These are phyloP conservation scores for Scylla paramamosain DNA, from an alignment of 1,140 invertebrate species.

Conservation along the genomic window DNA sequence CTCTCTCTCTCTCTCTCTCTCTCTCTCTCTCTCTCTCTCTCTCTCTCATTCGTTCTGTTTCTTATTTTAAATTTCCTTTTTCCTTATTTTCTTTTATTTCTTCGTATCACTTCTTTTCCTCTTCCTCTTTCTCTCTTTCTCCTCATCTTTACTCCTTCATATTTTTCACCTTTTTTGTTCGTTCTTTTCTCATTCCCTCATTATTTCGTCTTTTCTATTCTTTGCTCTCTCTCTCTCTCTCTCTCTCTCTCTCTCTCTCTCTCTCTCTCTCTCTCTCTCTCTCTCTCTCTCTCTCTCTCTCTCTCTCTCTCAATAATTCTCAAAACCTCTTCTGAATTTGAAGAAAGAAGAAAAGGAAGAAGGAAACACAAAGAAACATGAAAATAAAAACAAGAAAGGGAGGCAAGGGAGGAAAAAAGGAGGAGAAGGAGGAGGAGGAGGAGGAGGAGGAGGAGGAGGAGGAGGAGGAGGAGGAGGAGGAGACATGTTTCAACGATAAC, in stretches of 20 bases:
- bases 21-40: too few species aligned
- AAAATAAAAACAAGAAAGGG: background rate
- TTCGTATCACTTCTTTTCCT: background rate
- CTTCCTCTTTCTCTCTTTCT: background rate
- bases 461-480: background rate
- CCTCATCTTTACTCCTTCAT: background rate
- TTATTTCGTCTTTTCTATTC: background rate
- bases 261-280: conserved; percentile 20
- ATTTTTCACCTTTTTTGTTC: too few species aligned
- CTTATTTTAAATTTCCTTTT: background rate
- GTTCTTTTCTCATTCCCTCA: background rate
- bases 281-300: background rate
- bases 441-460: conserved; percentile 1
- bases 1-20: conserved; percentile 15
- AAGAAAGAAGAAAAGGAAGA: too few species aligned
- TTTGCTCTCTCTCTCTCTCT: conserved; percentile 21
- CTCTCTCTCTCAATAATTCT: background rate
- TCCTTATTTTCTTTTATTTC: background rate
- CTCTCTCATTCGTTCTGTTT: background rate
- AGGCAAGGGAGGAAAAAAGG: background rate
- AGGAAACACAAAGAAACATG: background rate
- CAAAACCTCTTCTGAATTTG: background rate
- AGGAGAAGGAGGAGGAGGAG: background rate
- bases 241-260: conserved; percentile 30
- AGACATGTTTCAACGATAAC: background rate